Evolutionary conservation across 2,888 invertebrate species (phyloP), one percentile per base, ranked within the genome.

Genomic region (Lycaena phlaeas): DNA sequence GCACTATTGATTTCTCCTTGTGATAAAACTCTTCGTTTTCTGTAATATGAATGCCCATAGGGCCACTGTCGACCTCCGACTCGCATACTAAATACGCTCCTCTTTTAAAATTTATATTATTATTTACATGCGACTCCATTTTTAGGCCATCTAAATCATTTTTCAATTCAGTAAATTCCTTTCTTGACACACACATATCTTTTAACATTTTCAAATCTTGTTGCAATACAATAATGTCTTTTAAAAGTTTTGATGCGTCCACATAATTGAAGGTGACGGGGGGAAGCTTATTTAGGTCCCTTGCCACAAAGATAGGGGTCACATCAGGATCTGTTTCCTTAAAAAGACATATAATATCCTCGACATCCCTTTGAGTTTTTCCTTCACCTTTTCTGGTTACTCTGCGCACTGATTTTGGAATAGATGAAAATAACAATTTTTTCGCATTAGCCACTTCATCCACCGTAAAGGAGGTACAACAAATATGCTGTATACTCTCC

Each of bases 281-380:
- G 4, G 48, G 49, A 10, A 51, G 31, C 27, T 46, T 53, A 5
- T 49, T 44, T 4, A 53, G 15, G 1, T 50, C 40, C 7, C 43
- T 27, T 2, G 53, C 50, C 10, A 51, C 49, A 36, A 50, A 50
- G 1, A 49, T 37, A 1, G 50, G 49, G 11, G 50, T 38, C 14
- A 39, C 7, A 25, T 51, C 45, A 4, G 51, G 48, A 15, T 53
- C 44, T 10, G 45, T 29, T 5, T 7, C 17, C 36, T 50, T 51
- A 22, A 50, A 42, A 2, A 50, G 9, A n/a, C 14, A 34, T 1
- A 53, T 45, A 5, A 53, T 51, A 14, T 51, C 48, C 4, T 36
- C 2, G 7, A 43, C 9, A 1, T 29, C 10, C n/a, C 47, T 36
- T 40, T 44, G 48, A 15, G 46, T 42, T 34, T 49, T 46, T 10